phyloP scores from a whole-genome alignment of 2,888 invertebrate genomes.

The Tholera decimalis region DNA sequence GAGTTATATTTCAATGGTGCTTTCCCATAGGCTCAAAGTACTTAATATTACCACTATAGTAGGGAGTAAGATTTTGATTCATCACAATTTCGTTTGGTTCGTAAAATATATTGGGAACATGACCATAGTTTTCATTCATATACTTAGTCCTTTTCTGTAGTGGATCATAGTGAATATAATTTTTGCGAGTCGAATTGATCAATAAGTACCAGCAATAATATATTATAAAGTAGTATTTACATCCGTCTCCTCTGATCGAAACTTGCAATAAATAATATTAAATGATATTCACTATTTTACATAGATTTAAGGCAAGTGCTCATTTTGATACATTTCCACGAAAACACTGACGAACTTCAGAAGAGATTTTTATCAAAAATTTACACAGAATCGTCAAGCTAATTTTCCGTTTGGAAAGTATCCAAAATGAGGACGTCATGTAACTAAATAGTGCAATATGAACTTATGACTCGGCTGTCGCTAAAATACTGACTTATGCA shows the following conservation, averaged over 20 bases:
- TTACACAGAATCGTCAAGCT: neutral
- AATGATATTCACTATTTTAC: slow-evolving; percentile 63
- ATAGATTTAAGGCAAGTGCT: slow-evolving; percentile 66
- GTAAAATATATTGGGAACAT: slow-evolving; percentile 16
- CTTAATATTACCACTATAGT: slow-evolving; percentile 65
- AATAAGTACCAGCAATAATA: slow-evolving; percentile 63
- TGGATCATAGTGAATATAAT: slow-evolving; percentile 28
- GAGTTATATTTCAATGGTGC: slow-evolving; percentile 76
- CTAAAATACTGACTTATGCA: slow-evolving; percentile 71
- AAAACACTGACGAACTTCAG: neutral
- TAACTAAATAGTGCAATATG: slow-evolving; percentile 72
- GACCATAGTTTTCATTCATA: slow-evolving; percentile 28
- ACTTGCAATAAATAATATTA: slow-evolving; percentile 67
- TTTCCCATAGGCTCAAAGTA: slow-evolving; percentile 76
- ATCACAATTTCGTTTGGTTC: slow-evolving; percentile 31
- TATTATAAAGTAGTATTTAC: slow-evolving; percentile 48
- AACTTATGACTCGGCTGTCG: slow-evolving; percentile 74
- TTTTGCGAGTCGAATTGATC: slow-evolving; percentile 54
- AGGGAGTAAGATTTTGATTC: slow-evolving; percentile 55
- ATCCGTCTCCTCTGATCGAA: slow-evolving; percentile 64
- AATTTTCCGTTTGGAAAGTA: slow-evolving; percentile 29
- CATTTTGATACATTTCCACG: slow-evolving; percentile 62
- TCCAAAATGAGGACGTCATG: slow-evolving; percentile 62
- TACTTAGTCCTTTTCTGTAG: slow-evolving; percentile 27
- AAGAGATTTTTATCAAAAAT: slow-evolving; percentile 11